A percentile compares a stretch with the other conserved stretches of the same genome.
phyloP scores from a whole-genome alignment of 2,113 vertebrate species.

The Steatornis caripensis region DNA sequence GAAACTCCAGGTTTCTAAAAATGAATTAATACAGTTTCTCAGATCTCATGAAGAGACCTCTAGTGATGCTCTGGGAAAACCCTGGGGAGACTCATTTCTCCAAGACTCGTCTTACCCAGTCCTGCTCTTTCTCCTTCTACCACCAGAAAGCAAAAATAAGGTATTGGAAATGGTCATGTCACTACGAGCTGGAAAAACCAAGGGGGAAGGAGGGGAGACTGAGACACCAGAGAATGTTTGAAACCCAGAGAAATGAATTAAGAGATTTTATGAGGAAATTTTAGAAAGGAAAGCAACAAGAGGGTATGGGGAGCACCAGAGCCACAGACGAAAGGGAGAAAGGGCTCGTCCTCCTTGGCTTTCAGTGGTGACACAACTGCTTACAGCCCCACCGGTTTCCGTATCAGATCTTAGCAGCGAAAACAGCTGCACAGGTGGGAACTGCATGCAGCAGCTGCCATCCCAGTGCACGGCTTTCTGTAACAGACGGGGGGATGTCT shows the following conservation, averaged over 20 bases:
- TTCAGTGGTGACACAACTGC: slow-evolving; percentile 50
- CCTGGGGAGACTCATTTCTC: background rate
- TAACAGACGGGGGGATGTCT: background rate
- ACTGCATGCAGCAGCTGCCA: background rate
- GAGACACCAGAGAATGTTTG: background rate
- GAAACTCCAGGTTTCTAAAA: background rate
- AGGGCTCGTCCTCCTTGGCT: background rate
- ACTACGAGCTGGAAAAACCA: background rate
- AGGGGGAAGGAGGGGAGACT: background rate
- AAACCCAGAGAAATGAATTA: background rate
- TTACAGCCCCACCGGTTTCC: background rate
- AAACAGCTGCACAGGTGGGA: background rate
- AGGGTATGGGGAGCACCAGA: background rate
- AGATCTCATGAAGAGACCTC: background rate
- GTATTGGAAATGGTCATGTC: background rate
- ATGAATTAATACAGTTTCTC: background rate
- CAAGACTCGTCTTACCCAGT: background rate
- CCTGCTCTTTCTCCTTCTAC: background rate
- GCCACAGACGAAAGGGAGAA: background rate
- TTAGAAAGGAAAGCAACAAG: background rate
- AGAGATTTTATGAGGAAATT: background rate
- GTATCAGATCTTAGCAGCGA: background rate
- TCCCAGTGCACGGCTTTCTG: background rate
- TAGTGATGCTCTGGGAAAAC: background rate
- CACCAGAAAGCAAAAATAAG: slow-evolving; percentile 42